These are phyloP conservation scores for Solea solea DNA, from an alignment of 2,113 vertebrate species.

Conservation along the genomic window DNA sequence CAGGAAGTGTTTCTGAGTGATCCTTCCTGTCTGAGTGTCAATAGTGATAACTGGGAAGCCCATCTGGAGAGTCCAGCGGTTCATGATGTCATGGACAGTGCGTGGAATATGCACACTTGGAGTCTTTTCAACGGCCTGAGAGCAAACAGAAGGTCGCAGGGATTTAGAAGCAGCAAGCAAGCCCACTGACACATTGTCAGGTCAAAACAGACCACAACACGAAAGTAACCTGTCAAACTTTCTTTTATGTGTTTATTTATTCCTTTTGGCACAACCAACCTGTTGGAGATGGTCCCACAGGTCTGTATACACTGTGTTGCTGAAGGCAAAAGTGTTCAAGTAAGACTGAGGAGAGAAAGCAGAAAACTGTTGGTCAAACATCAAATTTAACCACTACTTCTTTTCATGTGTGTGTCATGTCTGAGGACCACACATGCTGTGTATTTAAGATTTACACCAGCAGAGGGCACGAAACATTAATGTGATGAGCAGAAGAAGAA, in stretches of 20 bases:
- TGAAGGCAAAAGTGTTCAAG: conserved; percentile 82
- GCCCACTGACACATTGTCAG: background rate
- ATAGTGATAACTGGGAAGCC: conserved; percentile 91
- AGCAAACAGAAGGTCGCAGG: conserved; percentile 4
- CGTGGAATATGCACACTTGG: conserved; percentile 38
- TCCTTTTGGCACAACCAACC: conserved; percentile 66
- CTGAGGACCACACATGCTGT: no score
- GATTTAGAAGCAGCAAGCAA: background rate
- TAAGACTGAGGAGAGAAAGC: conserved; percentile 70
- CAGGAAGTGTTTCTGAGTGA: conserved; percentile 91
- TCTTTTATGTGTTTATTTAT: background rate
- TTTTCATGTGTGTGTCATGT: no score
- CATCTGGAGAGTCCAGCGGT: conserved; percentile 95
- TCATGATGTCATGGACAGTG: conserved; percentile 86
- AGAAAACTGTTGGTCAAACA: background rate
- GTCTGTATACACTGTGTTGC: conserved; percentile 84
- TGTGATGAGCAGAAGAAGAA: no score
- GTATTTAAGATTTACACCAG: no score
- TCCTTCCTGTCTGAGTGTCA: conserved; percentile 77
- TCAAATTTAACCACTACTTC: no score
- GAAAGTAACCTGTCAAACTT: no score
- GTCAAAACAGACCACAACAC: background rate
- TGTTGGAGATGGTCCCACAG: conserved; percentile 89
- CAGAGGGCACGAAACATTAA: no score
- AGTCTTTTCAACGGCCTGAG: conserved; percentile 68